Evolutionary conservation across 2,113 vertebrate genomes (phyloP).

Genomic region (Tor tambroides): DNA sequence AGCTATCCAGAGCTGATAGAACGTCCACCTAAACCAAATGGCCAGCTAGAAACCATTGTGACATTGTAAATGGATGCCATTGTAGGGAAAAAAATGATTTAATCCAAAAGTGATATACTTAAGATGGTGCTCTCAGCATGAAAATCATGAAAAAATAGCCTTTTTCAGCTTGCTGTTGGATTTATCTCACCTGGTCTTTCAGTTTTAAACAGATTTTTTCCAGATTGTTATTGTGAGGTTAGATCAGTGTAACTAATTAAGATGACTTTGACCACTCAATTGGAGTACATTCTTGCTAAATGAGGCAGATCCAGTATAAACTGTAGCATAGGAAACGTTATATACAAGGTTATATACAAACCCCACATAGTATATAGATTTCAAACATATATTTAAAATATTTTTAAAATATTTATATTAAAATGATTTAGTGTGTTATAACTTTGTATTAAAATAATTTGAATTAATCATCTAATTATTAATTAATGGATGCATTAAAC

Average conservation of each 20-base stretch:
- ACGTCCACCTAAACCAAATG: neutral
- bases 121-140: neutral
- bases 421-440: no score
- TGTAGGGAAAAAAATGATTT: neutral
- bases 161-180: neutral
- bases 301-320: neutral
- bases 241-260: neutral
- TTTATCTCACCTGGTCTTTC: neutral
- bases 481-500: neutral
- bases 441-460: neutral
- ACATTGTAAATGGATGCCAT: neutral
- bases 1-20: neutral
- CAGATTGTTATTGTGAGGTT: conserved; percentile 22
- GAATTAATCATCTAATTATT: neutral
- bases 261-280: neutral
- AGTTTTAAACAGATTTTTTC: neutral
- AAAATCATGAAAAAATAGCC: neutral
- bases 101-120: neutral
- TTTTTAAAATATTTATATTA: no score
- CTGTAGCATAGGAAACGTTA: neutral
- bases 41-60: neutral
- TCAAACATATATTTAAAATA: no score
- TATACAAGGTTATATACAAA: no score
- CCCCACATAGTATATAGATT: no score
- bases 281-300: conserved; percentile 11